Evolutionary conservation across 2,888 invertebrate species (phyloP).

Genomic region (Drosophila algonquin): DNA sequence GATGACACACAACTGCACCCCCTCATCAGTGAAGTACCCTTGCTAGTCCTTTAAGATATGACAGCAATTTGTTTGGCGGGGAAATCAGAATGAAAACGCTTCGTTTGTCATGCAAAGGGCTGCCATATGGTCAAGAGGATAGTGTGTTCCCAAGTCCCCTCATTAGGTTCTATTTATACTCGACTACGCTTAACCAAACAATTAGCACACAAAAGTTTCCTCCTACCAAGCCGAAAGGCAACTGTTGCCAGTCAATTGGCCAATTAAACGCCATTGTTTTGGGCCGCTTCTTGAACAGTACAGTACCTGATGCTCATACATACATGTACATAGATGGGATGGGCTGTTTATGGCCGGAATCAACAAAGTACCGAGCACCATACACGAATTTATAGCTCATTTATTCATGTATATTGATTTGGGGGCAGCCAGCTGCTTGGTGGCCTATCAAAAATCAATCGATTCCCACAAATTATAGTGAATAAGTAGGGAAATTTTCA

Average conservation of each 20-base stretch:
- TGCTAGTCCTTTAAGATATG: constrained; percentile 34
- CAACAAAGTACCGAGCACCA: constrained; percentile 9
- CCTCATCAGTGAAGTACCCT: constrained; percentile 22
- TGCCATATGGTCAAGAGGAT: constrained; percentile 42
- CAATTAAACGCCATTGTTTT: constrained; percentile 59
- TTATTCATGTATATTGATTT: constrained; percentile 56
- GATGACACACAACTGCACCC: constrained; percentile 24
- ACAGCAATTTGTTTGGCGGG: constrained; percentile 40
- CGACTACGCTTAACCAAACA: constrained; percentile 37
- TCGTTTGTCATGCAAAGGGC: constrained; percentile 51
- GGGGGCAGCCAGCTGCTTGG: constrained; percentile 17
- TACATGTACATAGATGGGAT: not conserved
- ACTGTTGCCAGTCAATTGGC: constrained; percentile 41
- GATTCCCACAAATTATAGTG: constrained; percentile 20
- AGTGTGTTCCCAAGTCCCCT: constrained; percentile 12
- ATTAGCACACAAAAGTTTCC: constrained; percentile 21
- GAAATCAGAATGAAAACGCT: constrained; percentile 35
- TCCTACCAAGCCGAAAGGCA: constrained; percentile 3
- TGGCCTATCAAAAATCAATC: constrained; percentile 58
- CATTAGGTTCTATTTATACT: constrained; percentile 37
- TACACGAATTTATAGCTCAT: constrained; percentile 39
- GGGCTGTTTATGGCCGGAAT: constrained; percentile 4
- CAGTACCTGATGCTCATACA: constrained; percentile 12
- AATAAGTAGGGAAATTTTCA: constrained; percentile 23
- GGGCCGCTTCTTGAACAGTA: constrained; percentile 20